These are phyloP conservation scores for Drosophila pseudoobscura DNA, from an alignment of 1,140 invertebrate genomes.

Conservation along the genomic window DNA sequence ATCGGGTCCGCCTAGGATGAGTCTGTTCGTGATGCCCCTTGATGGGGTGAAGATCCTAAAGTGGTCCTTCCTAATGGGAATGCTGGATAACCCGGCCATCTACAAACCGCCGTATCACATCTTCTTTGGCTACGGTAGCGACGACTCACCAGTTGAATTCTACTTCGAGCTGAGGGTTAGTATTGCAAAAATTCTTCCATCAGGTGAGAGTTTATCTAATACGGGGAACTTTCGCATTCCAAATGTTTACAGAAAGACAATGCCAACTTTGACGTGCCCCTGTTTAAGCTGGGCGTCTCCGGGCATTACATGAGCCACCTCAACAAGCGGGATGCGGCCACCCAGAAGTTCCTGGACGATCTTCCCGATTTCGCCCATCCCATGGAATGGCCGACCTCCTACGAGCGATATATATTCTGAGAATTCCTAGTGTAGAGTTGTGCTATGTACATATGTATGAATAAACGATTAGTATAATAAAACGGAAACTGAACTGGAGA, in stretches of 20 bases:
- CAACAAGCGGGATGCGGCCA: slow-evolving; percentile 45
- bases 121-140: slow-evolving; percentile 86
- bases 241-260: slow-evolving; percentile 83
- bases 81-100: slow-evolving; percentile 85
- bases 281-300: slow-evolving; percentile 52
- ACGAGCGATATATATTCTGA: slow-evolving; percentile 46
- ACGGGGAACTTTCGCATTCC: not conserved
- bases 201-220: no score
- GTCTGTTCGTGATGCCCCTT: slow-evolving; percentile 49
- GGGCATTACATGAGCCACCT: slow-evolving; percentile 58
- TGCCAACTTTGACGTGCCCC: slow-evolving; percentile 45
- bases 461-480: no score
- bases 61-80: slow-evolving; percentile 82
- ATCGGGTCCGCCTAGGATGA: slow-evolving; percentile 87
- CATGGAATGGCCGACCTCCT: slow-evolving; percentile 69
- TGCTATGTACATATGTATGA: no score
- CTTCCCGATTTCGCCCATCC: slow-evolving; percentile 65
- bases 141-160: slow-evolving; percentile 86
- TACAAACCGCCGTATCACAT: slow-evolving; percentile 87
- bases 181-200: not conserved
- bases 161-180: slow-evolving; percentile 83
- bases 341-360: slow-evolving; percentile 40
- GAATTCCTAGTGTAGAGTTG: no score
- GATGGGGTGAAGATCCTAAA: slow-evolving; percentile 48
- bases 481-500: slow-evolving; percentile 4